A percentile compares a stretch with the other conserved stretches of the same genome.
These are phyloP conservation scores for Cataglyphis altisquamis DNA, from an alignment of 2,888 invertebrate species.

Conservation along the genomic window DNA sequence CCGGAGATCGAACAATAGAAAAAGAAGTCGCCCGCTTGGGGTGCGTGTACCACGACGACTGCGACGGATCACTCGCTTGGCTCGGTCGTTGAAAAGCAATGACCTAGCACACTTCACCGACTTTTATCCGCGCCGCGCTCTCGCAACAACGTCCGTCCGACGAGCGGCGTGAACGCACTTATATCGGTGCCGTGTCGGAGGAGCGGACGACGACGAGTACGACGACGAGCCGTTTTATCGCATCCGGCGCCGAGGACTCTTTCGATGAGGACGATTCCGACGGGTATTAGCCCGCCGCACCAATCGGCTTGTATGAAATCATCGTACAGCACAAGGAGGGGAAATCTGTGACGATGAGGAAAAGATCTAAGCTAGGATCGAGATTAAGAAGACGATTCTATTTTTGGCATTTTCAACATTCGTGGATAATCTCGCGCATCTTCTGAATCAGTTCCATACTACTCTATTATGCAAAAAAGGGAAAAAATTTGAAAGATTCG, in stretches of 20 bases:
- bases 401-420: neutral
- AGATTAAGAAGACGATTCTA: slow-evolving; percentile 23
- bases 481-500: neutral
- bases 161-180: slow-evolving; percentile 69
- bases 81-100: slow-evolving; percentile 56
- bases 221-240: slow-evolving; percentile 70
- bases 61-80: slow-evolving; percentile 40
- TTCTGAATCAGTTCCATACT: neutral
- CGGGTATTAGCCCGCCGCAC: slow-evolving; percentile 58
- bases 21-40: neutral
- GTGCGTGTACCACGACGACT: slow-evolving; percentile 40
- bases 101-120: slow-evolving; percentile 61
- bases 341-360: slow-evolving; percentile 41
- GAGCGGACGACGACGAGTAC: slow-evolving; percentile 26
- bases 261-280: slow-evolving; percentile 60
- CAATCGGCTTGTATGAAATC: slow-evolving; percentile 66
- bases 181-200: slow-evolving; percentile 62
- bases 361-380: slow-evolving; percentile 5
- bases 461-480: neutral
- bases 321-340: slow-evolving; percentile 46
- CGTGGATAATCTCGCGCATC: neutral
- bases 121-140: slow-evolving; percentile 55
- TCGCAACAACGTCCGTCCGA: slow-evolving; percentile 54
- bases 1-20: neutral
- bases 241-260: slow-evolving; percentile 76